phyloP scores from a whole-genome alignment of 2,797 vertebrate species.

The Neopelma chrysocephalum region DNA sequence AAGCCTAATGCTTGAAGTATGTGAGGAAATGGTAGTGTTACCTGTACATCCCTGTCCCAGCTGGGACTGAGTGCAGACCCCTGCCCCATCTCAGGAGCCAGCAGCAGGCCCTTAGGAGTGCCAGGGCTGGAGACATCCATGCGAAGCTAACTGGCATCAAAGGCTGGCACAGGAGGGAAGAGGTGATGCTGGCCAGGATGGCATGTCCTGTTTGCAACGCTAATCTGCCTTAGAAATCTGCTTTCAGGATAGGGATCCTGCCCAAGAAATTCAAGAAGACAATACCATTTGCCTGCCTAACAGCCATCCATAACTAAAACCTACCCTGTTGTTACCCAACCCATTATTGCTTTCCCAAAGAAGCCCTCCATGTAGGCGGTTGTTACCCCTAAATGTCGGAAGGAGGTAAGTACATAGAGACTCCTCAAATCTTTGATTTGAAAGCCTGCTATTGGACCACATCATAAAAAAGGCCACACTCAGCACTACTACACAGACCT shows the following conservation, averaged over 20 bases:
- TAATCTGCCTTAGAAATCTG: background rate
- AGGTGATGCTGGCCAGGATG: accelerated
- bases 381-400: background rate
- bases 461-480: background rate
- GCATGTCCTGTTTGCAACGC: background rate
- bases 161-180: background rate
- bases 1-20: background rate
- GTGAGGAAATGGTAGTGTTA: background rate
- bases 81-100: background rate
- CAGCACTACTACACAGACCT: background rate
- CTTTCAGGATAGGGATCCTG: background rate
- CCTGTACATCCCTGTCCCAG: background rate
- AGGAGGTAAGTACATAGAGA: background rate
- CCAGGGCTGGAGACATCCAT: background rate
- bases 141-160: background rate
- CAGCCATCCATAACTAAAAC: background rate
- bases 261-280: background rate
- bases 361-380: background rate
- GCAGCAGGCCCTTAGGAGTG: background rate
- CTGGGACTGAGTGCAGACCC: background rate
- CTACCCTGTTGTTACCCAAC: background rate
- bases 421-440: background rate
- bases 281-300: background rate
- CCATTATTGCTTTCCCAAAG: background rate
- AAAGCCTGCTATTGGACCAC: background rate